These are phyloP conservation scores for Bugula neritina DNA, from an alignment of 2,888 invertebrate species.

Conservation along the genomic window DNA sequence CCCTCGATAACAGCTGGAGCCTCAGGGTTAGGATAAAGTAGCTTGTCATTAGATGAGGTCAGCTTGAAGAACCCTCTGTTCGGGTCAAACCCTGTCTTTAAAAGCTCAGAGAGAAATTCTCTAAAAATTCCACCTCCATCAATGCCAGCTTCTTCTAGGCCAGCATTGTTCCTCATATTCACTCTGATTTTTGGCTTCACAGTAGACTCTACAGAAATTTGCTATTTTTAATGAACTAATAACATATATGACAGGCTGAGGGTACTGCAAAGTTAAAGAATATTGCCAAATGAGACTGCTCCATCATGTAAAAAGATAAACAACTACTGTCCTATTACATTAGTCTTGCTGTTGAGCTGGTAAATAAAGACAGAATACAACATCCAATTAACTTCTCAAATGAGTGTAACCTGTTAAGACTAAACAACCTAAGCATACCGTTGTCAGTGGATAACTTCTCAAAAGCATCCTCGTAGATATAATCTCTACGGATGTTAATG, in stretches of 20 bases:
- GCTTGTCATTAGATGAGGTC: conserved; percentile 82
- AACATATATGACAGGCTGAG: too few relatives aligned
- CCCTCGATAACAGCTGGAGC: conserved; percentile 74
- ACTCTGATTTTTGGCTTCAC: conserved; percentile 78
- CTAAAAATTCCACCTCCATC: conserved; percentile 95
- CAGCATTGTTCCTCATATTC: conserved; percentile 81
- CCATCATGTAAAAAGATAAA: too few relatives aligned
- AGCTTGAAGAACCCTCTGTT: conserved; percentile 85
- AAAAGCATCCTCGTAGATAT: conserved; percentile 97
- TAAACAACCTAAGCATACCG: too few relatives aligned
- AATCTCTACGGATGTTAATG: conserved; percentile 62
- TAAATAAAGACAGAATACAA: too few relatives aligned
- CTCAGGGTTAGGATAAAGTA: conserved; percentile 91
- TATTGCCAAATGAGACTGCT: too few relatives aligned
- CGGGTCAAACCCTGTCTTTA: conserved; percentile 90
- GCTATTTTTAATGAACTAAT: too few relatives aligned
- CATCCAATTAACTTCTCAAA: too few relatives aligned
- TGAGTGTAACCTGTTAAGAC: too few relatives aligned
- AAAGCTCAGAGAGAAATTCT: conserved; percentile 86
- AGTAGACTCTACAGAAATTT: conserved; percentile 66
- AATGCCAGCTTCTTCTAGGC: conserved; percentile 89
- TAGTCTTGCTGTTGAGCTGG: too few relatives aligned
- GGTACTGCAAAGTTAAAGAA: too few relatives aligned
- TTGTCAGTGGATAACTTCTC: conserved; percentile 84
- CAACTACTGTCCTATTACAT: too few relatives aligned